Conservation (phyloP, 2,888 invertebrate genomes). For the Cremastinae sp. region DNA sequence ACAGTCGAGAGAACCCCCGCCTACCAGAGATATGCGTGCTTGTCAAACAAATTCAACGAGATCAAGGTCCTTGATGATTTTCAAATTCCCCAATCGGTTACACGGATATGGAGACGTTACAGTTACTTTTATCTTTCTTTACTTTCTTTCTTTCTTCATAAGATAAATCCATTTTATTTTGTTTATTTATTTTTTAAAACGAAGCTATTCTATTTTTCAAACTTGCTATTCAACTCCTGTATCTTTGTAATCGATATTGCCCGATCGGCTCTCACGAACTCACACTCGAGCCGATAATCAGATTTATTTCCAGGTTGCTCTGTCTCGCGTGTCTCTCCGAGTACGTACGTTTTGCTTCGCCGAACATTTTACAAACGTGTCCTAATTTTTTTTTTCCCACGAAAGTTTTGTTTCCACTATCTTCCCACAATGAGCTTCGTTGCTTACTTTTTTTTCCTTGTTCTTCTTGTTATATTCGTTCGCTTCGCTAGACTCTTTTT, state of each 20-base stretch:
- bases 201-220: no score
- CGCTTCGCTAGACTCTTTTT: slow-evolving; percentile 31
- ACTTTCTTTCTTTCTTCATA: background rate
- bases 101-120: slow-evolving; percentile 65
- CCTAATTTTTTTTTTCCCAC: no score
- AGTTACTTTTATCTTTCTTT: slow-evolving; percentile 8
- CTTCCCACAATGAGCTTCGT: slow-evolving; percentile 38
- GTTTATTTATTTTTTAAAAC: background rate
- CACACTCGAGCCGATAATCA: slow-evolving; percentile 63
- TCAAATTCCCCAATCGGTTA: slow-evolving; percentile 19
- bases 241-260: slow-evolving; percentile 64
- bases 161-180: background rate
- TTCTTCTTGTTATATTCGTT: background rate
- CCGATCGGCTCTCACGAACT: slow-evolving; percentile 47
- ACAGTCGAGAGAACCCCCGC: slow-evolving; percentile 75
- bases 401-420: background rate
- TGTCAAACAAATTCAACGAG: slow-evolving; percentile 57
- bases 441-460: slow-evolving; percentile 22
- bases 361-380: slow-evolving; percentile 18
- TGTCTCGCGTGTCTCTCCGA: slow-evolving; percentile 73
- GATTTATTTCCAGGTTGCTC: slow-evolving; percentile 74
- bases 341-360: slow-evolving; percentile 64
- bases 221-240: slow-evolving; percentile 53
- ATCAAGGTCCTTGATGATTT: slow-evolving; percentile 63
- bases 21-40: slow-evolving; percentile 68